Evolutionary conservation across 1,140 invertebrate genomes (phyloP), one percentile per base, ranked within the genome.

Genomic region (Orchesella cincta): DNA sequence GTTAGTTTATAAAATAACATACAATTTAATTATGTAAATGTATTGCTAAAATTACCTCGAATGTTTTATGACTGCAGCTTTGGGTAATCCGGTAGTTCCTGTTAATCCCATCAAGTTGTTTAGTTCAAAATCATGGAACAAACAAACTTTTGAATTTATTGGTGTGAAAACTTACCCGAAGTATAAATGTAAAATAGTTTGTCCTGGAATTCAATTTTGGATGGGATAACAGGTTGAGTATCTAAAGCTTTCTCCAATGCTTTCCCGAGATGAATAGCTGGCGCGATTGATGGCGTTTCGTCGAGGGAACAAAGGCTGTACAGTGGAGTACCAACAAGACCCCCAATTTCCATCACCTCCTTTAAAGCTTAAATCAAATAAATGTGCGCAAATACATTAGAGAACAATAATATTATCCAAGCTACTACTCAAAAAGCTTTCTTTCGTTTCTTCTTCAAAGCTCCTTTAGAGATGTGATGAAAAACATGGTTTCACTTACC

Each of bases 171-270:
- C n/a, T 46, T 33, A 16, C 94, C 95, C 62, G 93, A 95, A 0
- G 95, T 97, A 85, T 94, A 96, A 81, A 97, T 94, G 84, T 98
- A 93, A 20, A 93, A 85, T 1, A 93, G 83, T 62, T 89, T 89
- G 83, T 93, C 92, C 74, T 89, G 87, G 83, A 91, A 90, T 67
- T 87, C 86, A 18, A 88, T 85, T 83, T 89, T 89, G 8, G 91
- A 90, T 36, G 86, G 85, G 16, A 90, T 82, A 12, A 86, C 82
- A 14, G 71, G 71, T n/a, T 14, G 71, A n/a, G 71, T 73, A 16
- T 51, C 71, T 73, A 18, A 2, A 3, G 23, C 36, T 23, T 26
- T 14, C 12, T 29, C 12, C 12, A 67, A 33, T 14, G 14, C 31
- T 31, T 67, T 67, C 31, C 8, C 23, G 3, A 67, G 31, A 33